Conservation (phyloP, 2,113 vertebrate species). For the Craseonycteris thonglongyai region DNA sequence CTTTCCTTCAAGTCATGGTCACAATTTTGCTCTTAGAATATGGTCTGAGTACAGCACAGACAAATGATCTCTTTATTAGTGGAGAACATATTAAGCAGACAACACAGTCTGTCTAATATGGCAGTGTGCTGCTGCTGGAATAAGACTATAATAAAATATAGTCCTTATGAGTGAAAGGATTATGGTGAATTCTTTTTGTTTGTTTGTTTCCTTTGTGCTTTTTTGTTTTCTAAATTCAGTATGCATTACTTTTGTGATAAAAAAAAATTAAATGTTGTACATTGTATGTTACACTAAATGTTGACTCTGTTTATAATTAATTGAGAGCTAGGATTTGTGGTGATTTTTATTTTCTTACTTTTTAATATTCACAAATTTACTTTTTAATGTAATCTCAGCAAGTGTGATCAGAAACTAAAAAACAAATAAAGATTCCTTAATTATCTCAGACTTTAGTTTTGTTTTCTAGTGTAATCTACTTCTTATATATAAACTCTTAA, state of each 20-base stretch:
- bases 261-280: neutral
- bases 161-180: neutral
- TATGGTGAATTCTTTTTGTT: no score
- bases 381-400: neutral
- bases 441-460: neutral
- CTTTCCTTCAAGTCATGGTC: conserved; percentile 3
- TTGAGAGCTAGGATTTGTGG: neutral
- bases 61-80: conserved; percentile 10
- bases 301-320: neutral
- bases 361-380: neutral
- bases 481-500: neutral
- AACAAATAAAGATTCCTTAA: neutral
- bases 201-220: neutral
- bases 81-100: neutral
- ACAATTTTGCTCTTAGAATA: conserved; percentile 18
- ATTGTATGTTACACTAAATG: neutral
- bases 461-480: neutral
- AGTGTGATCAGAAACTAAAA: neutral
- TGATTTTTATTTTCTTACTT: conserved; percentile 8
- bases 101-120: neutral
- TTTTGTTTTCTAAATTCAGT: conserved; percentile 9
- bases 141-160: neutral
- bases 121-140: neutral
- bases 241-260: neutral
- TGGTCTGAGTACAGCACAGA: neutral